A percentile compares a stretch with the other conserved stretches of the same genome.
Evolutionary conservation across 1,140 invertebrate genomes (phyloP).

Genomic region (Bemisia tabaci): DNA sequence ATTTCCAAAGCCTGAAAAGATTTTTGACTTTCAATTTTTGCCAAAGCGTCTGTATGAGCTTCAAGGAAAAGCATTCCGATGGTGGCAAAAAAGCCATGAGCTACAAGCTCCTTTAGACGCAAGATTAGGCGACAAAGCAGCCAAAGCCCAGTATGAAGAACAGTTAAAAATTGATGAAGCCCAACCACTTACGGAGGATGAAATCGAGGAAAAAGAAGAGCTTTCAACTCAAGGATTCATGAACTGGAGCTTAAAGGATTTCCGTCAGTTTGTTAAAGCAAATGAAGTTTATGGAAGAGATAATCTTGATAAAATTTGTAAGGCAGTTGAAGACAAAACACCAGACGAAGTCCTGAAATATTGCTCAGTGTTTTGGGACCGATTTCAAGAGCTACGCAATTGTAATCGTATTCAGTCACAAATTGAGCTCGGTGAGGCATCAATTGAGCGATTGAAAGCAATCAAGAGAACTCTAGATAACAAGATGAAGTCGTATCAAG

Average conservation of each 20-base stretch:
- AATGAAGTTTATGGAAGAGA: constrained; percentile 98
- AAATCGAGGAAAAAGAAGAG: constrained; percentile 85
- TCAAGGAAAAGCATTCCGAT: constrained; percentile 96
- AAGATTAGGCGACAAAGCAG: constrained; percentile 84
- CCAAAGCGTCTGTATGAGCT: constrained; percentile 94
- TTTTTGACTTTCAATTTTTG: constrained; percentile 99
- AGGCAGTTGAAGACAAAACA: constrained; percentile 94
- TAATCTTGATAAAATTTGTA: constrained; percentile 94
- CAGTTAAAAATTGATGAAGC: constrained; percentile 27
- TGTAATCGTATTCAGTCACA: constrained; percentile 95
- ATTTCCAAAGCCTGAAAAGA: constrained; percentile 95
- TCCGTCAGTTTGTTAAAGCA: constrained; percentile 97
- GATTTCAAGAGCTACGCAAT: constrained; percentile 91
- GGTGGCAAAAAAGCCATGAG: constrained; percentile 84
- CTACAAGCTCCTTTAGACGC: constrained; percentile 87
- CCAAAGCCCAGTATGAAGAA: constrained; percentile 54
- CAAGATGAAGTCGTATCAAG: constrained; percentile 93
- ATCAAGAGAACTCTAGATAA: constrained; percentile 96
- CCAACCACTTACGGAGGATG: constrained; percentile 45
- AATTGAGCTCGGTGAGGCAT: constrained; percentile 93
- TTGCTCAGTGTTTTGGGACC: constrained; percentile 95
- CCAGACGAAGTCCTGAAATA: constrained; percentile 96
- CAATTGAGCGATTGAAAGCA: constrained; percentile 88
- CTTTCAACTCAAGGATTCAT: constrained; percentile 88
- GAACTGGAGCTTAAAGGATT: constrained; percentile 91